Base-by-base conservation (phyloP, 2,113 vertebrate genomes). In the Platysteira castanea region DNA sequence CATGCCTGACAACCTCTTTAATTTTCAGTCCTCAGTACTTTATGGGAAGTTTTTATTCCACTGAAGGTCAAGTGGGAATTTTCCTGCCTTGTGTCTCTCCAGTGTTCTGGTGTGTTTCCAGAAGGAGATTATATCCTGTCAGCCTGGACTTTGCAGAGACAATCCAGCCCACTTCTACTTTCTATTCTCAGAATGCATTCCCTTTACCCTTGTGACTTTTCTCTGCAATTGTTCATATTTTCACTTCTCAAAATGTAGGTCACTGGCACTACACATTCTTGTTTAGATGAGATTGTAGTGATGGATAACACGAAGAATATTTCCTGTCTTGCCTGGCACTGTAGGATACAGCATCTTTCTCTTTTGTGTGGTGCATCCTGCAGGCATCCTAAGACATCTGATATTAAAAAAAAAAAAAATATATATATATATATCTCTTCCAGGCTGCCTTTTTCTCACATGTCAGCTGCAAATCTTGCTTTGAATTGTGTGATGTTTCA, bases 401-500 rank as follows among this genome's bases (percentile, higher is more conserved):
- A 53, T 41, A 24, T 0, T n/a, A n/a, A n/a, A n/a, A n/a, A n/a
- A n/a, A n/a, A n/a, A 13, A 50, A 41, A 41, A 13, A 41, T 41
- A 59, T 67, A 31, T 35, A 4, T 50, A 11, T 46, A 21, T 74
- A 28, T 33, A 8, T 33, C 11, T 33, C 27, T 15, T 61, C 49
- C 28, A 91, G n/a, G 28, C 69, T 90, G 61, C 14, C n/a, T 80
- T 86, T 46, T 83, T 44, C 75, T 88, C 75, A 37, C 24, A 60
- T 91, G 47, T 56, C 56, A 77, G 0, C 52, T 87, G 33, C 50
- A 60, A 23, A 27, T 91, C 57, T 52, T 84, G 41, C 56, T 97
- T 92, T 77, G 47, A 81, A 37, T 44, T 74, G 53, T 87, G 68
- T 81, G 91, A 86, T 90, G 70, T 83, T 96, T 80, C 86, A 88